Percentiles rank a stretch among this genome's conserved stretches.
phyloP scores from a whole-genome alignment of 1,140 invertebrate species.

The Zaprionus nigranus region DNA sequence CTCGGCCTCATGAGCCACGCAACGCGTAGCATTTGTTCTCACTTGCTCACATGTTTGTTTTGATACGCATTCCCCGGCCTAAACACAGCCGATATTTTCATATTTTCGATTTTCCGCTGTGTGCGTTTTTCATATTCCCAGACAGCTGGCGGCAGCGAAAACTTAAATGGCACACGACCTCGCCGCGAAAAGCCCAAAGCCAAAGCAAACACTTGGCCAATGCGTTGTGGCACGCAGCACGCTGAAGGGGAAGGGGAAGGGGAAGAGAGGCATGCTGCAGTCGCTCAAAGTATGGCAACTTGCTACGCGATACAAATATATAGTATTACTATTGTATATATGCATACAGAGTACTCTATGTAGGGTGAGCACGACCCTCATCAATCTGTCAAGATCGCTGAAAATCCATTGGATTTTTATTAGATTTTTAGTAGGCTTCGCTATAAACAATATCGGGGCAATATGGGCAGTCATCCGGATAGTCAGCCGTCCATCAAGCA shows the following conservation, averaged over 20 bases:
- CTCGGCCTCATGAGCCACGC: too few species aligned
- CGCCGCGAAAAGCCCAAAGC: slow-evolving; percentile 12
- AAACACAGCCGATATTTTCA: slow-evolving; percentile 12
- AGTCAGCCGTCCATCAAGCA: slow-evolving; percentile 22
- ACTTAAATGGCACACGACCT: slow-evolving; percentile 49
- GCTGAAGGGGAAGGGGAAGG: neutral
- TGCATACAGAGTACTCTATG: neutral
- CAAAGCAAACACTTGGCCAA: slow-evolving; percentile 18
- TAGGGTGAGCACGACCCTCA: slow-evolving; percentile 27
- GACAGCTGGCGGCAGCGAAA: slow-evolving; percentile 15
- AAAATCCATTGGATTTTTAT: slow-evolving; percentile 24
- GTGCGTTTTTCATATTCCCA: slow-evolving; percentile 17
- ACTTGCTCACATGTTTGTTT: slow-evolving; percentile 32
- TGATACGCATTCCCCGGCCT: slow-evolving; percentile 31
- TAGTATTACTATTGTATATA: neutral
- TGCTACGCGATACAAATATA: neutral
- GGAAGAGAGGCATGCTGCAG: neutral
- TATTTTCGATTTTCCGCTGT: slow-evolving; percentile 14
- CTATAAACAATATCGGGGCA: slow-evolving; percentile 28
- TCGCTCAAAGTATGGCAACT: slow-evolving; percentile 4
- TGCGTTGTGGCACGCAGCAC: neutral
- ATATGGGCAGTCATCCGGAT: neutral
- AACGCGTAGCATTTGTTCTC: slow-evolving; percentile 12
- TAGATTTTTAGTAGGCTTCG: slow-evolving; percentile 23
- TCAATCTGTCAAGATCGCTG: slow-evolving; percentile 46